phyloP scores from a whole-genome alignment of 2,113 vertebrate genomes.

The Hiodon tergisus region DNA sequence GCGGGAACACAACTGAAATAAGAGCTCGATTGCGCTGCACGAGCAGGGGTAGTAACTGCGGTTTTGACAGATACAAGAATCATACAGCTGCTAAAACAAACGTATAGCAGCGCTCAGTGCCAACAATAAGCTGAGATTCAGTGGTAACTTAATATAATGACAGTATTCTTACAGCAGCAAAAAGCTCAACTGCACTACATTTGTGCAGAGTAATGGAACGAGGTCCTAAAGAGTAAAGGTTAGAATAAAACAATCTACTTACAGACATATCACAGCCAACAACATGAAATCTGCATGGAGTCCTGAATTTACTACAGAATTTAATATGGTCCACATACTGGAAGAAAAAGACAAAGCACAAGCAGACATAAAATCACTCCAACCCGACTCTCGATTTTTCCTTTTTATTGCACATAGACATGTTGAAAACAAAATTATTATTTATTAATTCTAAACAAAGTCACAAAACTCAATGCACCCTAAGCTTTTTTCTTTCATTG shows the following conservation, averaged over 20 bases:
- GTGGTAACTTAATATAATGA: too few relatives aligned
- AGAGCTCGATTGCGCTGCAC: not conserved
- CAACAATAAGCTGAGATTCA: too few relatives aligned
- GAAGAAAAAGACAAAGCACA: slow-evolving; percentile 6
- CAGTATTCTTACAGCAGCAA: too few relatives aligned
- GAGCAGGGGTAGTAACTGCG: not conserved
- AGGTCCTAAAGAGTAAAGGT: not conserved
- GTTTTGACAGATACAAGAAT: not conserved
- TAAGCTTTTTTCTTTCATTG: too few relatives aligned
- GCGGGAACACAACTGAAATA: not conserved
- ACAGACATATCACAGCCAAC: slow-evolving; percentile 56
- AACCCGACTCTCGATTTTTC: too few relatives aligned
- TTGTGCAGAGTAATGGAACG: not conserved
- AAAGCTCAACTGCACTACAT: not conserved
- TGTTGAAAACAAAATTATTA: too few relatives aligned
- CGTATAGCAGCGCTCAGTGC: too few relatives aligned
- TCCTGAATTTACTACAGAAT: slow-evolving; percentile 57
- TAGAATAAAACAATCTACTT: slow-evolving; percentile 6
- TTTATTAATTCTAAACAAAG: too few relatives aligned
- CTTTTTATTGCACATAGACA: too few relatives aligned
- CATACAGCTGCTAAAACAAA: not conserved
- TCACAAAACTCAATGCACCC: too few relatives aligned
- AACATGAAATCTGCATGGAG: slow-evolving; percentile 60
- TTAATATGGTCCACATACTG: slow-evolving; percentile 71
- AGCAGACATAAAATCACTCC: not conserved